Base-by-base conservation (phyloP, 2,113 vertebrate species). In the Lasiurus borealis region DNA sequence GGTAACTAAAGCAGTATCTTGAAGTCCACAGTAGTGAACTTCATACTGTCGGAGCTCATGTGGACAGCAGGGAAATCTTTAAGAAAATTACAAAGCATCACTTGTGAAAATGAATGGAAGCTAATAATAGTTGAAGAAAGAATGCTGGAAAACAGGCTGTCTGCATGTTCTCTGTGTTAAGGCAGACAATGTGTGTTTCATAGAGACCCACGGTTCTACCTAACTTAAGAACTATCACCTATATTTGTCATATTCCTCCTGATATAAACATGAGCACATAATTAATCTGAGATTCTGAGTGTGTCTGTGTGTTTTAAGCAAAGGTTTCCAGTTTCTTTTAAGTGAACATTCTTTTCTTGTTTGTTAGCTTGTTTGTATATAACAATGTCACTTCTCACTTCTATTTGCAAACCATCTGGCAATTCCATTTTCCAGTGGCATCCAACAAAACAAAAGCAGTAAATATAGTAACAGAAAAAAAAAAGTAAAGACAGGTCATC, bases 341-440 rank as follows among this genome's bases (percentile, higher is more conserved):
- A 94, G 36, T 25, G 52, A 59, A 69, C 23, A 1, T 69, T 83
- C 21, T 66, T 57, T 91, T 75, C 27, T 95, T 80, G 77, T 64
- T 75, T 76, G 31, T 29, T 95, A 82, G 40, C 36, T 95, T 95
- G 40, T 91, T 91, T 95, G 15, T 86, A 72, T 71, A 59, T 77
- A 83, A 85, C 87, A 80, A 94, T 46, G 52, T 88, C 29, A 36
- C 76, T 91, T 46, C 69, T 93, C 54, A 69, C 9, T 91, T 84
- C 46, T 85, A 15, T 81, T 71, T 84, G 34, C 46, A 89, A 87
- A 90, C 80, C 94, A 96, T 94, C 89, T 95, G 91, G 94, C 18
- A 81, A 69, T 46, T 93, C 36, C 27, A 86, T 71, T 84, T 86
- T 86, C 71, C n/a, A 81, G 10, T 94, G 66, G 77, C 72, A 95